phyloP scores from a whole-genome alignment of 2,888 invertebrate species.

The Glyphotaelius pellucidus region DNA sequence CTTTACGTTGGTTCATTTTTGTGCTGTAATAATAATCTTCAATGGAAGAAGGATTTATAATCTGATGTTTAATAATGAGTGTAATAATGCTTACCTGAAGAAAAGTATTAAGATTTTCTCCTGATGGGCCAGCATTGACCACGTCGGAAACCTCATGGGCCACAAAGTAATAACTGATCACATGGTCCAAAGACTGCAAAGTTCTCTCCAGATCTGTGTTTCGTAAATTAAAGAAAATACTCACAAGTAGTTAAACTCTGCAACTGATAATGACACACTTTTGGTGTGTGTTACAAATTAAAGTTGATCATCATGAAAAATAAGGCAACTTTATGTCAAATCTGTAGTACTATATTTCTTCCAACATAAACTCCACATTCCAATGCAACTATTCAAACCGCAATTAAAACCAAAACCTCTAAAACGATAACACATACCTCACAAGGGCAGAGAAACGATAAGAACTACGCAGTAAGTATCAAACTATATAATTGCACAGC shows the following conservation, averaged over 20 bases:
- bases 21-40: no score
- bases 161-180: constrained; percentile 97
- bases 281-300: background rate
- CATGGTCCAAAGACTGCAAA: constrained; percentile 91
- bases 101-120: constrained; percentile 77
- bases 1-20: no score
- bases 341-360: no score
- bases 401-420: no score
- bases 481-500: no score
- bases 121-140: constrained; percentile 89
- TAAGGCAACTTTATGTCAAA: no score
- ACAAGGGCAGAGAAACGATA: no score
- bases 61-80: background rate
- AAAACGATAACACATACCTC: no score
- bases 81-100: constrained; percentile 70
- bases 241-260: background rate
- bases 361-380: no score
- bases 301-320: background rate
- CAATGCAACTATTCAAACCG: no score
- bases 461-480: no score
- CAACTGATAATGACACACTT: background rate
- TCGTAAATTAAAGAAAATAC: constrained; percentile 35
- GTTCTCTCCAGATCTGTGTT: constrained; percentile 92
- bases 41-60: background rate
- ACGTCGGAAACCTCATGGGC: constrained; percentile 93